A percentile compares a stretch with the other conserved stretches of the same genome.
phyloP scores from a whole-genome alignment of 2,113 vertebrate genomes.

The Oriolus oriolus region DNA sequence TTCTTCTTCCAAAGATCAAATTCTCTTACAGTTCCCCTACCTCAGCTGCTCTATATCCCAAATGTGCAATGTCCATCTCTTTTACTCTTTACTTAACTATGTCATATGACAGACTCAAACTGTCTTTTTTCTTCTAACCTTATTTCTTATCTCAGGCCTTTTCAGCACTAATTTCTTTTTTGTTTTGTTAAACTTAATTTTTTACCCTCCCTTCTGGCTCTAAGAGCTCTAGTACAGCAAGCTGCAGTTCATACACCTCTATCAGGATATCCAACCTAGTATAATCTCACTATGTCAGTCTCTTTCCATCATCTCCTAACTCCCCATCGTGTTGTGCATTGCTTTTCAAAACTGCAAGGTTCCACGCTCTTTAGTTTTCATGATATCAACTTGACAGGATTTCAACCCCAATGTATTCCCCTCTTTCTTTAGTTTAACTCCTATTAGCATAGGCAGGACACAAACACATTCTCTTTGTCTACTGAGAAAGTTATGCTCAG shows the following conservation, averaged over 20 bases:
- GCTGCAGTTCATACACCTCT: not conserved
- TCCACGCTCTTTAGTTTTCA: not conserved
- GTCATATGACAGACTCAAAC: not conserved
- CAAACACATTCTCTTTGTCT: not conserved
- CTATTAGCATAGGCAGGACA: not conserved
- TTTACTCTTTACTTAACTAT: not conserved
- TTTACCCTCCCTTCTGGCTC: not conserved
- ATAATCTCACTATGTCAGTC: not conserved
- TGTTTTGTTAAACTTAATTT: not conserved
- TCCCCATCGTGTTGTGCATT: not conserved
- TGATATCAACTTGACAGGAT: not conserved
- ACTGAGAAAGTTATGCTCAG: not conserved
- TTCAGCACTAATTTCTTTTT: not conserved
- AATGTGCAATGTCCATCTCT: not conserved
- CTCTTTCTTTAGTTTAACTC: not conserved
- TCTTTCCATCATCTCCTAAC: not conserved
- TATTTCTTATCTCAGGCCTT: not conserved
- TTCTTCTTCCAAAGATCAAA: not conserved
- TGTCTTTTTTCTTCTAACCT: not conserved
- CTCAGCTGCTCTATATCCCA: not conserved
- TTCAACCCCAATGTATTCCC: not conserved
- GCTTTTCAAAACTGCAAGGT: not conserved
- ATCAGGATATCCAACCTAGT: not conserved
- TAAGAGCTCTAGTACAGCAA: not conserved
- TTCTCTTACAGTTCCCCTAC: not conserved